phyloP scores from a whole-genome alignment of 1,140 invertebrate genomes.

The Meloidogyne hapla region DNA sequence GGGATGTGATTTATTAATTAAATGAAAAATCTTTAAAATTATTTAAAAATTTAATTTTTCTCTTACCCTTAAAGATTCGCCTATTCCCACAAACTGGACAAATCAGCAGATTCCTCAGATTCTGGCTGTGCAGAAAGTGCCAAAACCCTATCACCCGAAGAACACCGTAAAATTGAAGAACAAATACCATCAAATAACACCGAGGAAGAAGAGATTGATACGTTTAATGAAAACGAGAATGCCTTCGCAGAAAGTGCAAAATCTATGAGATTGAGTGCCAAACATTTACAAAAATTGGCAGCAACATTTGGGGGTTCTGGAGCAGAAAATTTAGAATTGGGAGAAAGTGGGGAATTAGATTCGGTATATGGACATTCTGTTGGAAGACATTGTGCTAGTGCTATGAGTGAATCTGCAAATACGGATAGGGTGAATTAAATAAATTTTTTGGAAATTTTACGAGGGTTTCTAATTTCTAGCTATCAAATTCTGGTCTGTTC shows the following conservation, averaged over 20 bases:
- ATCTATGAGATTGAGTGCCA: background rate
- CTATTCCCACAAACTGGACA: conserved; percentile 1
- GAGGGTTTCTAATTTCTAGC: background rate
- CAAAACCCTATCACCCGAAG: background rate
- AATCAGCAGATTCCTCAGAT: background rate
- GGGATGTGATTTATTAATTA: too few species aligned
- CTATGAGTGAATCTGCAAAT: background rate
- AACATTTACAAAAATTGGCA: background rate
- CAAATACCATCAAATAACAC: background rate
- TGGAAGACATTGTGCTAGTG: background rate
- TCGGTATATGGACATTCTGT: background rate
- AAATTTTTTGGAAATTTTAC: background rate
- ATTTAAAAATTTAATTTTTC: too few species aligned
- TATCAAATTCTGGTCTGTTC: background rate
- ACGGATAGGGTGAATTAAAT: background rate
- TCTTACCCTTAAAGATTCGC: background rate
- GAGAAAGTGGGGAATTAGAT: background rate
- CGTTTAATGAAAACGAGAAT: background rate
- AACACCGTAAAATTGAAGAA: background rate
- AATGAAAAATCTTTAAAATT: too few species aligned
- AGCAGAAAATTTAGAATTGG: too few species aligned
- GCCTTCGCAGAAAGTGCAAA: background rate
- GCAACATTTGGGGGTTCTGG: background rate
- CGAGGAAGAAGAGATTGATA: background rate
- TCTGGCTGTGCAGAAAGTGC: background rate